Evolutionary conservation across 2,888 invertebrate species (phyloP), one percentile per base, ranked within the genome.

Genomic region (Deilephila porcellus): DNA sequence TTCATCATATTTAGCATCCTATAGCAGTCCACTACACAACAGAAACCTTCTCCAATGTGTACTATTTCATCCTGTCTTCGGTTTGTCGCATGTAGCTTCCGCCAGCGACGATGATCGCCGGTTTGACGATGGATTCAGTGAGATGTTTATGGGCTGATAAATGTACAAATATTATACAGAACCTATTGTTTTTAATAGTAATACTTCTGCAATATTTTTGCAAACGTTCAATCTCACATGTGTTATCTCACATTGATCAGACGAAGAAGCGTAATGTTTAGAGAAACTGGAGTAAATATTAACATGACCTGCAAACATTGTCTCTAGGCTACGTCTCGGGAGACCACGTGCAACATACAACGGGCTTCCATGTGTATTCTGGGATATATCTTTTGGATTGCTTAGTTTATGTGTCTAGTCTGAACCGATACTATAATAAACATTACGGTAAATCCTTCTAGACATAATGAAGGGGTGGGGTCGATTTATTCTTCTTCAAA

Each of bases 251-350:
- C 25, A 14, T 63, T 63, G 5, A 34, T 34, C 62, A 19, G 32
- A 64, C 45, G 20, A 64, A 45, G 37, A 19, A 64, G n/a, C n/a
- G n/a, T 3, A 64, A 20, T 64, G 45, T 3, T 45, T 64, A 45
- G 34, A 45, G 45, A 14, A 64, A n/a, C 63, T 8, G 34, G 14
- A 45, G 64, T 37, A 64, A 64, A 45, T 37, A n/a, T 45, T 64
- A 11, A 20, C 64, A 45, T 45, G 45, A 20, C 64, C 37, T 20
- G 37, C 64, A 64, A 64, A 45, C 45, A 45, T 64, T 64, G 64
- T 64, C 11, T 37, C n/a, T 8, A 37, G 20, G 34, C 63, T 37
- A 37, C 8, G 34, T 7, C 32, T 5, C 62, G 14, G 32, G 62
- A 62, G 62, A 32, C 4, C 32, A 32, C n/a, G 37, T 63, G n/a